Conservation (phyloP, 1,140 invertebrate species). For the Drosophila obscura region DNA sequence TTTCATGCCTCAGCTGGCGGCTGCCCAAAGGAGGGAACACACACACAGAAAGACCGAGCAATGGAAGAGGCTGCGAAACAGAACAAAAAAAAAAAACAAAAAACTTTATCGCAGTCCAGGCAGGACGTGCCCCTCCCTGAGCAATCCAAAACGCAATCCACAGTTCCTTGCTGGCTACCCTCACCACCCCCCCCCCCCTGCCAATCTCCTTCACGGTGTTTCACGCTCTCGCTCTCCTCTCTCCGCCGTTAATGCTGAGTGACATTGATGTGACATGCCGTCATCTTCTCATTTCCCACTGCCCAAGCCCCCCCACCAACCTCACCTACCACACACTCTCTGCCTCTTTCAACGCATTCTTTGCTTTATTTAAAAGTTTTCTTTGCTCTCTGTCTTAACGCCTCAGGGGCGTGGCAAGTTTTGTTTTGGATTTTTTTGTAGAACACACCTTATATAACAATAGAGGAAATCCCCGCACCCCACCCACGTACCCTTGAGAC, state of each 20-base stretch:
- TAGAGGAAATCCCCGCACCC: slow-evolving; percentile 27
- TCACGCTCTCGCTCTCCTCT: neutral
- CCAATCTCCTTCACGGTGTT: neutral
- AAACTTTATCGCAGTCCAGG: slow-evolving; percentile 69
- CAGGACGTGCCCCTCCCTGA: slow-evolving; percentile 54
- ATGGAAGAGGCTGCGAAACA: too few relatives aligned
- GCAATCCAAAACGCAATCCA: too few relatives aligned
- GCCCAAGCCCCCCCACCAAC: too few relatives aligned
- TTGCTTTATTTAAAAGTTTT: slow-evolving; percentile 80
- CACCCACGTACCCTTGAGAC: neutral
- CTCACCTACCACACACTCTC: neutral
- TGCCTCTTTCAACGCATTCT: slow-evolving; percentile 28
- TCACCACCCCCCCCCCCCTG: too few relatives aligned
- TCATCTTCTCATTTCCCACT: slow-evolving; percentile 52
- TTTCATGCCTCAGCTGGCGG: slow-evolving; percentile 54
- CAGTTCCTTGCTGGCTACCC: too few relatives aligned
- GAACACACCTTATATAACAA: slow-evolving; percentile 39
- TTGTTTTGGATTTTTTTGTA: slow-evolving; percentile 46
- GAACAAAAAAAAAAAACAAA: slow-evolving; percentile 55
- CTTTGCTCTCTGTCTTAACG: slow-evolving; percentile 55
- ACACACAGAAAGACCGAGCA: neutral
- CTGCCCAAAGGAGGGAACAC: slow-evolving; percentile 37
- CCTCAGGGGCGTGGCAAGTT: slow-evolving; percentile 66
- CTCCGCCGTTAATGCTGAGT: slow-evolving; percentile 70
- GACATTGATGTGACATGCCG: slow-evolving; percentile 80